Evolutionary conservation across 37 sponge, comb jelly and placozoan genomes (phyloP).

Genomic region (Agelas oroides): DNA sequence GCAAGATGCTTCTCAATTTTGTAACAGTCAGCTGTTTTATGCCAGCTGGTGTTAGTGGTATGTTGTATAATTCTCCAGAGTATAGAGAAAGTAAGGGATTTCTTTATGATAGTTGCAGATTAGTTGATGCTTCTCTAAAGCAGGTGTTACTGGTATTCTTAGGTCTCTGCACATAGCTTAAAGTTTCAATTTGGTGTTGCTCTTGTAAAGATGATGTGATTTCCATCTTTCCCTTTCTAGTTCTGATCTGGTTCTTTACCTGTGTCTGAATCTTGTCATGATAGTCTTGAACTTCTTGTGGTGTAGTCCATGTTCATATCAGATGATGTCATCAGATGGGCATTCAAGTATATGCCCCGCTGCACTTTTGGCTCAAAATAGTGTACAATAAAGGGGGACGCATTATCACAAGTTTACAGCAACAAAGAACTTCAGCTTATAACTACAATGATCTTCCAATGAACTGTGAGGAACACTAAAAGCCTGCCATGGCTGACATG

Average conservation of each 20-base stretch:
- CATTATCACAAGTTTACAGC: too few species aligned
- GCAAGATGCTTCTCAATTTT: too few species aligned
- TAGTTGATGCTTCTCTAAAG: background rate
- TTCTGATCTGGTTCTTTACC: background rate
- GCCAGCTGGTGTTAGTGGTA: background rate
- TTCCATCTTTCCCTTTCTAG: constrained; percentile 27
- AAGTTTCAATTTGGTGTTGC: background rate
- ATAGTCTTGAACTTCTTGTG: background rate
- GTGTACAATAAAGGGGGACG: too few species aligned
- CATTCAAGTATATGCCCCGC: background rate
- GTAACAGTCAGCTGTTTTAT: background rate
- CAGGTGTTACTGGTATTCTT: constrained; percentile 1
- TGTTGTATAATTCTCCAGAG: background rate
- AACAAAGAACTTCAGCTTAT: too few species aligned
- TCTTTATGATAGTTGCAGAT: background rate
- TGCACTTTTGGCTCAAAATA: too few species aligned
- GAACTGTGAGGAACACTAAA: too few species aligned
- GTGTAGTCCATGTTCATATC: background rate
- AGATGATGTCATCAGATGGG: background rate
- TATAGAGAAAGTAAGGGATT: background rate
- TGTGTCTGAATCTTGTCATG: background rate
- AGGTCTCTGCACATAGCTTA: background rate
- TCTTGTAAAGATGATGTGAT: background rate
- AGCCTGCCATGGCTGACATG: too few species aligned
- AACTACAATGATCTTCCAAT: too few species aligned